A percentile compares a stretch with the other conserved stretches of the same genome.
Evolutionary conservation across 2,888 invertebrate species (phyloP).

Genomic region (Rhopalosiphum nymphaeae): DNA sequence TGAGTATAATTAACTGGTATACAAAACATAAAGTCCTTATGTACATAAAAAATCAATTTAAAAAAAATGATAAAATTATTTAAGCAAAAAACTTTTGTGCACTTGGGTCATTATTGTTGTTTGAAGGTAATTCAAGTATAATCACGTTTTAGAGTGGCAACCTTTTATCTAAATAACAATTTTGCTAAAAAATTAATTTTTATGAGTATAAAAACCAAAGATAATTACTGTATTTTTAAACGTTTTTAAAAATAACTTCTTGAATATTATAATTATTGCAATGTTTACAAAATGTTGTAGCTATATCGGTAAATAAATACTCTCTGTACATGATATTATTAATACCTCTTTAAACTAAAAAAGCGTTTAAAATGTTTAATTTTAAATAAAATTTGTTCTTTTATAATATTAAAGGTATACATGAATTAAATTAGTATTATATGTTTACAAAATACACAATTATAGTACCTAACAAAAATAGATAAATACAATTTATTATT

Average conservation of each 20-base stretch:
- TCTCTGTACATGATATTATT: not conserved
- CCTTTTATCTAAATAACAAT: not conserved
- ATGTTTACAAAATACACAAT: not conserved
- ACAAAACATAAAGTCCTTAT: conserved; percentile 34
- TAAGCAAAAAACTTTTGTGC: conserved; percentile 22
- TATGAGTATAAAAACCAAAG: not conserved
- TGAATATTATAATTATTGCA: not conserved
- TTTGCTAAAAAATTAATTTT: not conserved
- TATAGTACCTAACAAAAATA: not conserved
- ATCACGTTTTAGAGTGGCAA: conserved; percentile 27
- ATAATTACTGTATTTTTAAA: not conserved
- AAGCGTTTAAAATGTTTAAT: not conserved
- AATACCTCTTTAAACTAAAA: not conserved
- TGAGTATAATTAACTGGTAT: conserved; percentile 45
- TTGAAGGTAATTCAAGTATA: conserved; percentile 30
- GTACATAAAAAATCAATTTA: conserved; percentile 48
- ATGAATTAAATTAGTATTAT: not conserved
- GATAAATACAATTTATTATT: not conserved
- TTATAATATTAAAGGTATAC: not conserved
- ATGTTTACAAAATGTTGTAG: not conserved
- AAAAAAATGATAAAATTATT: conserved; percentile 27
- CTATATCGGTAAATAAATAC: not conserved
- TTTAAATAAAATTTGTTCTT: not conserved
- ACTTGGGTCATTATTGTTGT: conserved; percentile 39
- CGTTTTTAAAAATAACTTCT: not conserved